phyloP scores from a whole-genome alignment of 2,113 vertebrate species.

The Clarias gariepinus region DNA sequence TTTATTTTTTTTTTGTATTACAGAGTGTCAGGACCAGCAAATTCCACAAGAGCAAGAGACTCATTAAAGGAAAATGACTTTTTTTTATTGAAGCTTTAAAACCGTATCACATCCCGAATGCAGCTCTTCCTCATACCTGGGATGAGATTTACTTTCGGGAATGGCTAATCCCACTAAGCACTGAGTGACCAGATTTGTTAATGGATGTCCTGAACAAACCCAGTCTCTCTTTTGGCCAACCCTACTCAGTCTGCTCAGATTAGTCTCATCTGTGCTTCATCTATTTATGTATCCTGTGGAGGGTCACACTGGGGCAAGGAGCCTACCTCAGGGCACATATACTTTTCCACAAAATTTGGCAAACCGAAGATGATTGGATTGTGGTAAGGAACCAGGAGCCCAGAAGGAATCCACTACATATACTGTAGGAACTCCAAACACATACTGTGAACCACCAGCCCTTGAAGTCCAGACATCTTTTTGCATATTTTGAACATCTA shows the following conservation, averaged over 20 bases:
- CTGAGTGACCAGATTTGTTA: not conserved
- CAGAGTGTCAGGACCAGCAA: conserved; percentile 1
- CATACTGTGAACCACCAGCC: too few species aligned
- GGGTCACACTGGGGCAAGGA: too few species aligned
- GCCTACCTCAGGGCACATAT: too few species aligned
- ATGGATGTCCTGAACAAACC: not conserved
- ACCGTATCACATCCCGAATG: too few species aligned
- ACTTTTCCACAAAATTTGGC: too few species aligned
- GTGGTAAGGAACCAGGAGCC: too few species aligned
- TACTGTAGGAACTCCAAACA: too few species aligned
- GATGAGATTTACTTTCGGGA: not conserved
- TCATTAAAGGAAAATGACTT: conserved; percentile 12
- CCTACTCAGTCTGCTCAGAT: not conserved
- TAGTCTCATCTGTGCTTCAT: not conserved
- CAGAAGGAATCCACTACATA: too few species aligned
- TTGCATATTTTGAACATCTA: too few species aligned
- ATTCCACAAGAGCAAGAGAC: conserved; percentile 2
- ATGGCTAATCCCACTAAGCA: not conserved
- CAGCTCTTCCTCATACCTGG: not conserved
- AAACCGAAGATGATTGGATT: too few species aligned
- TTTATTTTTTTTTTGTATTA: conserved; percentile 6
- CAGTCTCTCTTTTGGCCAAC: not conserved
- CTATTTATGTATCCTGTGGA: too few species aligned
- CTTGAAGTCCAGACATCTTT: not conserved
- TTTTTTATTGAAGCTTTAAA: not conserved